Evolutionary conservation across 2,888 invertebrate genomes (phyloP).

Genomic region (Platycnemis pennipes): DNA sequence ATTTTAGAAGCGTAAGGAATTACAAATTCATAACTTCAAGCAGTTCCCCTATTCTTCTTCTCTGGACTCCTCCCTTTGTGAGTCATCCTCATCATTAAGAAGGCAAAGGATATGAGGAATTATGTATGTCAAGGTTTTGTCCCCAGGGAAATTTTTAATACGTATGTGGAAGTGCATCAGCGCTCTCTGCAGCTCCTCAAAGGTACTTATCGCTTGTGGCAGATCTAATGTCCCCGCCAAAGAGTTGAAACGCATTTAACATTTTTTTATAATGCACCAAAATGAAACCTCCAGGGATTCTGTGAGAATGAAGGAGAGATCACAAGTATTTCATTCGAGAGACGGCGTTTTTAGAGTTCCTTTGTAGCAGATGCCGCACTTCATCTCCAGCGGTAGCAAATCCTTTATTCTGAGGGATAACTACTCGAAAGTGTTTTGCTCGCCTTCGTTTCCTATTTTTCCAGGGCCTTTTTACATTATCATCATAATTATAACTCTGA

Average conservation of each 20-base stretch:
- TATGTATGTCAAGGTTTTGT: neutral
- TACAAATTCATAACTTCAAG: too few relatives aligned
- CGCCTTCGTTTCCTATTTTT: neutral
- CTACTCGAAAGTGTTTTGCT: neutral
- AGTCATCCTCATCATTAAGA: too few relatives aligned
- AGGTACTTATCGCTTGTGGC: neutral
- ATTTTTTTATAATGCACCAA: neutral
- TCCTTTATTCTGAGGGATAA: neutral
- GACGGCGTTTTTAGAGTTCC: neutral
- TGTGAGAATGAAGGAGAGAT: neutral
- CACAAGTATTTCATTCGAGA: neutral
- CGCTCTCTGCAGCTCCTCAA: neutral
- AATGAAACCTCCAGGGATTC: neutral
- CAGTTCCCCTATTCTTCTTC: too few relatives aligned
- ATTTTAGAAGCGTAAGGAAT: too few relatives aligned
- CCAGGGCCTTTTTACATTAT: neutral
- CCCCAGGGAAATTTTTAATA: neutral
- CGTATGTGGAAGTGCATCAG: neutral
- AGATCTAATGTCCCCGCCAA: neutral
- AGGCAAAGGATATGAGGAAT: neutral
- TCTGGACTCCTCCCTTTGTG: too few relatives aligned
- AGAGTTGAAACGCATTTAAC: neutral
- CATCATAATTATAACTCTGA: neutral
- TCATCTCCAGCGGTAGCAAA: neutral
- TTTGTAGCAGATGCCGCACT: neutral